Conservation (phyloP, 2,113 vertebrate species). For the Empidonax alnorum region DNA sequence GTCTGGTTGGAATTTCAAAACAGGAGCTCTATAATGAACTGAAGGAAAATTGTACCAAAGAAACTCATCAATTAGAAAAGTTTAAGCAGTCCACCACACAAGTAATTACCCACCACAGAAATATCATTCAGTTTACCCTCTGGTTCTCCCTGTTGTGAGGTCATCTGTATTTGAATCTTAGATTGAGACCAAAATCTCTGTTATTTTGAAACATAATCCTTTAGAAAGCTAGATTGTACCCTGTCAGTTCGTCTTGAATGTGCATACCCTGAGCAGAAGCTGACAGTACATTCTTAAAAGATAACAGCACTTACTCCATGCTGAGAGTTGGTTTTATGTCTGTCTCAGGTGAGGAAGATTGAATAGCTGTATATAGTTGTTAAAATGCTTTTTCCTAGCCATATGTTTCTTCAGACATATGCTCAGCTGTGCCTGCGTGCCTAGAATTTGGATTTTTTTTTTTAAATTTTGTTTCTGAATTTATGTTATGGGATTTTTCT, state of each 20-base stretch:
- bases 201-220: not conserved
- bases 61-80: not conserved
- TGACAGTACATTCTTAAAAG: not conserved
- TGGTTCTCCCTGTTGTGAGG: not conserved
- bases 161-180: not conserved
- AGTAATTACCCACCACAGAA: conserved; percentile 1
- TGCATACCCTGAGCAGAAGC: not conserved
- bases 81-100: not conserved
- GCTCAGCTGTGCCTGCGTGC: not conserved
- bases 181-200: not conserved
- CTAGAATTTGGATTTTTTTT: not conserved
- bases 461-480: not conserved
- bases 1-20: not conserved
- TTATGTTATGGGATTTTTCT: not conserved
- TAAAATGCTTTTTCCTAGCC: not conserved
- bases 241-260: not conserved
- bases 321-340: not conserved
- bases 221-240: not conserved
- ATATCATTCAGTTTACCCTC: not conserved
- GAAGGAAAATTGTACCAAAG: not conserved
- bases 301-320: not conserved
- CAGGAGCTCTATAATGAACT: not conserved
- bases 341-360: not conserved
- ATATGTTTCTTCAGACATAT: not conserved
- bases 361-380: not conserved